Evolutionary conservation across 2,797 vertebrate genomes (phyloP).

Genomic region (Manis pentadactyla): DNA sequence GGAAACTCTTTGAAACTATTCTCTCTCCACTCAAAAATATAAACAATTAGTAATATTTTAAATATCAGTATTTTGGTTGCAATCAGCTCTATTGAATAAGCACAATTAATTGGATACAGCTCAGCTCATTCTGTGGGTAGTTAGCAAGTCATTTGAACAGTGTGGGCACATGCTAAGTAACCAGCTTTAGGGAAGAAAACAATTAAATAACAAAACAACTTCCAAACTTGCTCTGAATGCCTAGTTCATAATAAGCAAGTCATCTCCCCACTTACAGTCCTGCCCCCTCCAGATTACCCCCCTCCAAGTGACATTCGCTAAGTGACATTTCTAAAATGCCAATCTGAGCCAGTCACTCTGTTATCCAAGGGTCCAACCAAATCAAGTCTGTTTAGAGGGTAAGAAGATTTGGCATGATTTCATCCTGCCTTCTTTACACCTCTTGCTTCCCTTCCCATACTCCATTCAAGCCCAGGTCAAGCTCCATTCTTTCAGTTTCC

Average conservation of each 20-base stretch:
- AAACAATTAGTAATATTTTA: constrained; percentile 70
- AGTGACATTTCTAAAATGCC: constrained; percentile 31
- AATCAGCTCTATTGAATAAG: constrained; percentile 62
- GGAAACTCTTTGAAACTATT: constrained; percentile 44
- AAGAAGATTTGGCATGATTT: not conserved
- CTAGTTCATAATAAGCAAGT: not conserved
- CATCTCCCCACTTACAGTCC: not conserved
- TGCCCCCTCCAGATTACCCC: not conserved
- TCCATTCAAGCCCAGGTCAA: not conserved
- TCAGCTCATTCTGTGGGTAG: constrained; percentile 51
- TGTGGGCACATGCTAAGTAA: constrained; percentile 12
- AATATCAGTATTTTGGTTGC: constrained; percentile 63
- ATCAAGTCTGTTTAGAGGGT: not conserved
- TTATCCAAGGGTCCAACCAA: not conserved
- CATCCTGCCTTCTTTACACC: not conserved
- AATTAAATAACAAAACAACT: constrained; percentile 39
- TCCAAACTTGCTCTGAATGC: not conserved
- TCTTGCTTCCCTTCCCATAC: rapidly evolving
- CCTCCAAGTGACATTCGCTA: not conserved
- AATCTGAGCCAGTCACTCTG: not conserved
- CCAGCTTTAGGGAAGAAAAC: constrained; percentile 25
- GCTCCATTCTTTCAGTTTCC: not conserved
- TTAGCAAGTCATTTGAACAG: constrained; percentile 46
- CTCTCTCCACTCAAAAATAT: constrained; percentile 21
- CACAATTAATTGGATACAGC: constrained; percentile 58